Base-by-base conservation (phyloP, 1,140 invertebrate genomes). In the Sweltsa coloradensis region DNA sequence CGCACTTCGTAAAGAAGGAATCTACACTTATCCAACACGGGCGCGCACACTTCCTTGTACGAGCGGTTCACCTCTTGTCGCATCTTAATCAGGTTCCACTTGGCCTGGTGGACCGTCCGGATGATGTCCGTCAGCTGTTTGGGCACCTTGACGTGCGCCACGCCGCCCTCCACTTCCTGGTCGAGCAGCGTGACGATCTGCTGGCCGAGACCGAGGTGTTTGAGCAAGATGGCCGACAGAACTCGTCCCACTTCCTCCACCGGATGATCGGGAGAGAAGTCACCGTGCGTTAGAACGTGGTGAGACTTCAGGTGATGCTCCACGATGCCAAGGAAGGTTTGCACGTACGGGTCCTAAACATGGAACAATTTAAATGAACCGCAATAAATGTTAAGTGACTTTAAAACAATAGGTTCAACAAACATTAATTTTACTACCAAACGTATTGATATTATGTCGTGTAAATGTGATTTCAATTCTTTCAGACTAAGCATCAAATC, bases 21-120 rank as follows among this genome's bases (percentile, higher is more conserved):
- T 34, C 87, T 70, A n/a, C n/a, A n/a, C n/a, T n/a, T n/a, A n/a
- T n/a, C n/a, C n/a, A n/a, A n/a, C n/a, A n/a, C n/a, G n/a, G n/a
- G n/a, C n/a, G n/a, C n/a, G n/a, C n/a, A n/a, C n/a, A n/a, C 85
- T 72, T 97, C 92, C 69, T 96, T 96, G 62, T 97, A 96, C 34
- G 91, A 93, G 34, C 88, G 73, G 53, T 84, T 88, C 36, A 85
- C 72, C 53, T 95, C 89, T 62, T 97, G 93, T 7, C 89, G 75
- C 1, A 78, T 79, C 60, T 89, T 79, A 47, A 96, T 91, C 5
- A 97, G 69, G 27, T 84, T 83, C 80, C 89, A 90, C 63, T 96
- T 96, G 5, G 86, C 83, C 62, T 90, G 85, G 60, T 90, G 85
- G 19, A 94, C 81, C 16, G 80, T 71, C 58, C 82, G 78, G 1